These are phyloP conservation scores for Oenanthe melanoleuca DNA, from an alignment of 2,113 vertebrate genomes.

Conservation along the genomic window DNA sequence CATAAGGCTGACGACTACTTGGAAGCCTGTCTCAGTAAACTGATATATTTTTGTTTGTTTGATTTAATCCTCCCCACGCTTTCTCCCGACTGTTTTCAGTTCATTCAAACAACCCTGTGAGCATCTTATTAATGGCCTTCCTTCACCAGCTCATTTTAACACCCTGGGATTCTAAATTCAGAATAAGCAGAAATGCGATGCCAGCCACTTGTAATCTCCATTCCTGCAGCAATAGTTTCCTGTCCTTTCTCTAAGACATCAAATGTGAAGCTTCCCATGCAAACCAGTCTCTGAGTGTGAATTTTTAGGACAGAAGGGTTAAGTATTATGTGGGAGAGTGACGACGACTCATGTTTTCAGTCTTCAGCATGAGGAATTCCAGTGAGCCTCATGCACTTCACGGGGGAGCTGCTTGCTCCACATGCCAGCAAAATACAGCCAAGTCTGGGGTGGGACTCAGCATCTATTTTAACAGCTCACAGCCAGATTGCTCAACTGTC, in stretches of 20 bases:
- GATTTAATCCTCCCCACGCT: background rate
- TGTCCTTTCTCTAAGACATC: background rate
- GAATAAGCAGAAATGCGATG: background rate
- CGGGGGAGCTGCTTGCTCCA: background rate
- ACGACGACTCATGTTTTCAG: rapidly evolving
- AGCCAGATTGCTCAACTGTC: background rate
- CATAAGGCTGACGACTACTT: background rate
- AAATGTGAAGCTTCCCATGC: background rate
- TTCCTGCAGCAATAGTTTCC: background rate
- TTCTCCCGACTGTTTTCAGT: background rate
- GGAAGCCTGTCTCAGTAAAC: background rate
- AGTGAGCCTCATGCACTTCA: background rate
- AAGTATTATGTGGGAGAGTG: background rate
- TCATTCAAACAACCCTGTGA: background rate
- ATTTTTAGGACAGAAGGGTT: background rate
- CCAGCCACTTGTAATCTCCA: background rate
- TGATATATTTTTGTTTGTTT: background rate
- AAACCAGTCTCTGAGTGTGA: background rate
- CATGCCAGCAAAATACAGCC: background rate
- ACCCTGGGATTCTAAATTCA: background rate
- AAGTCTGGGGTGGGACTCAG: background rate
- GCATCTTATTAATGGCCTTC: background rate
- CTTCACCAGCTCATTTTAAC: background rate
- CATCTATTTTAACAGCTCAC: background rate
- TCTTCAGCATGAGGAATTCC: background rate